Conservation (phyloP, 1,140 invertebrate species). For the Drosophila littoralis region DNA sequence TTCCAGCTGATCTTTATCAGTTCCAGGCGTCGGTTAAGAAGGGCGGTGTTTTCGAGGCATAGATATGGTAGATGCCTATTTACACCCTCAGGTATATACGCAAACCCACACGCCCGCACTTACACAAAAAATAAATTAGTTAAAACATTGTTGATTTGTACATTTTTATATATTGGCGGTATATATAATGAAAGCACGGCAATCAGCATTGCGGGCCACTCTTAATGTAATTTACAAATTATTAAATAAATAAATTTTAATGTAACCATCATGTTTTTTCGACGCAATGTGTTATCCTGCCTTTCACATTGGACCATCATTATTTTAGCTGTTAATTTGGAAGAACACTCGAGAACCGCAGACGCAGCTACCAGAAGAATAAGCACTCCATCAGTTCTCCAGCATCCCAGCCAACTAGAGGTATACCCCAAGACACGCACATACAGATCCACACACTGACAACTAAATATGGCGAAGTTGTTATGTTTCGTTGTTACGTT, state of each 20-base stretch:
- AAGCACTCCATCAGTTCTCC: too few species aligned
- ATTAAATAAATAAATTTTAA: conserved; percentile 83
- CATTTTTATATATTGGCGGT: conserved; percentile 48
- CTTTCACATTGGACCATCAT: conserved; percentile 63
- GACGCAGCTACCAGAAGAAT: too few species aligned
- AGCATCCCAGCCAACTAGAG: conserved; percentile 32
- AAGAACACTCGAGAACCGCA: conserved; percentile 24
- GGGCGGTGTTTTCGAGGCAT: conserved; percentile 97
- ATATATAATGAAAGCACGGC: conserved; percentile 48
- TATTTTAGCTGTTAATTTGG: conserved; percentile 56
- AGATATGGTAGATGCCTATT: conserved; percentile 88
- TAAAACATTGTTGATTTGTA: conserved; percentile 67
- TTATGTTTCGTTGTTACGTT: too few species aligned
- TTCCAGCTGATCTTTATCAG: conserved; percentile 98
- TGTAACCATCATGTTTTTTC: conserved; percentile 60
- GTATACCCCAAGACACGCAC: conserved; percentile 15
- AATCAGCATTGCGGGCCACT: conserved; percentile 34
- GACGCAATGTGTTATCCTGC: conserved; percentile 8
- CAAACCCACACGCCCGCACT: conserved; percentile 15
- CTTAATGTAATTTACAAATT: conserved; percentile 81
- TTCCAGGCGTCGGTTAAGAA: conserved; percentile 97
- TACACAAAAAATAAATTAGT: conserved; percentile 68
- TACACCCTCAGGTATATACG: conserved; percentile 3
- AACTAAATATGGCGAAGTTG: too few species aligned
- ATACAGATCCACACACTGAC: conserved; percentile 20